A percentile compares a stretch with the other conserved stretches of the same genome.
phyloP scores from a whole-genome alignment of 2,797 vertebrate genomes.

The Notolabrus celidotus region DNA sequence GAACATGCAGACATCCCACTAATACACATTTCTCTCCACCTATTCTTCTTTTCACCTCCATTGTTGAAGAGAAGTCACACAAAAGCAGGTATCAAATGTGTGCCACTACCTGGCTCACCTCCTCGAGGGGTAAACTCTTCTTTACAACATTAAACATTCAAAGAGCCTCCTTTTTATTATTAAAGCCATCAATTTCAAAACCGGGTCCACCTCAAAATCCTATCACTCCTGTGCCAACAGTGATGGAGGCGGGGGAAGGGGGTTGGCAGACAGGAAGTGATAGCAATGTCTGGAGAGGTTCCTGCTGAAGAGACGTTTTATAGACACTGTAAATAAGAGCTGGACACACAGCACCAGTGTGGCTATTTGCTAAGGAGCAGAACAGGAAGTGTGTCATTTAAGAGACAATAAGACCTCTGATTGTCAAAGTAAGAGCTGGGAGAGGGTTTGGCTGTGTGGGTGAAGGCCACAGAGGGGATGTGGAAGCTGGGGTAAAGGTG shows the following conservation, averaged over 20 bases:
- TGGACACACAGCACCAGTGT: constrained; percentile 39
- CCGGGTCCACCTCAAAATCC: constrained; percentile 35
- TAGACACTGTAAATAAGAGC: constrained; percentile 62
- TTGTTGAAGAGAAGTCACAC: constrained; percentile 19
- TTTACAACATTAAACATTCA: constrained; percentile 62
- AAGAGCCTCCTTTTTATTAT: constrained; percentile 34
- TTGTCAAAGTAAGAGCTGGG: constrained; percentile 30
- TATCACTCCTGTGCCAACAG: constrained; percentile 45
- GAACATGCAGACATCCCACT: constrained; percentile 15
- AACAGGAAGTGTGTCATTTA: constrained; percentile 52
- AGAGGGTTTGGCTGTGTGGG: constrained; percentile 1
- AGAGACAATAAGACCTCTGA: constrained; percentile 57
- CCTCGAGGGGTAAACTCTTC: constrained; percentile 3
- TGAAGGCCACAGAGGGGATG: constrained; percentile 5
- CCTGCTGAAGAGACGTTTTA: constrained; percentile 66
- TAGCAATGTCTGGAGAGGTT: constrained; percentile 58
- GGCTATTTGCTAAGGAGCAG: constrained; percentile 53
- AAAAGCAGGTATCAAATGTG: constrained; percentile 13
- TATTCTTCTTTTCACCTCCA: background rate
- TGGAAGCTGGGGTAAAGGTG: background rate
- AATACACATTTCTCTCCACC: background rate
- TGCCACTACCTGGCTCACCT: constrained; percentile 31
- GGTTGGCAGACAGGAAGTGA: constrained; percentile 39
- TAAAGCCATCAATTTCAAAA: constrained; percentile 25
- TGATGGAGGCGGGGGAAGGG: background rate